A percentile compares a stretch with the other conserved stretches of the same genome.
These are phyloP conservation scores for Tachyglossus aculeatus DNA, from an alignment of 2,797 vertebrate genomes.

Conservation along the genomic window DNA sequence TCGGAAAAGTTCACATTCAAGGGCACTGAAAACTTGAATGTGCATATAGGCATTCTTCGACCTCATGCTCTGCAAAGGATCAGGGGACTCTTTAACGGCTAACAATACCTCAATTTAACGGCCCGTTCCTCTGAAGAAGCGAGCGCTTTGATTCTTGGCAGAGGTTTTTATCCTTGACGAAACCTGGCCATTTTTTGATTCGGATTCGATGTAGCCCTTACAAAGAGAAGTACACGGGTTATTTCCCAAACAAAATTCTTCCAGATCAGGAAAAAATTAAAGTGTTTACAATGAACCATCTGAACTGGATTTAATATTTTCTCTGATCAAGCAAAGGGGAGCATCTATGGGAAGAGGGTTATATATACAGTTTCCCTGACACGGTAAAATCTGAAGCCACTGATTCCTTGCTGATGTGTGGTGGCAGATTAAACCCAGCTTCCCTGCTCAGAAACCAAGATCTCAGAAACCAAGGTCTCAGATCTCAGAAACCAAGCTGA, in stretches of 20 bases:
- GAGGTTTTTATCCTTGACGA: neutral
- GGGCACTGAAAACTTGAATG: too few relatives aligned
- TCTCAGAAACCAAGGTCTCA: neutral
- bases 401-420: slow-evolving; percentile 27
- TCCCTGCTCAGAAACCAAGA: slow-evolving; percentile 11
- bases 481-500: neutral
- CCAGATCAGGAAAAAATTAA: slow-evolving; percentile 14
- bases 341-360: neutral
- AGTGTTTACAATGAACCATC: neutral
- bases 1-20: too few relatives aligned
- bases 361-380: neutral
- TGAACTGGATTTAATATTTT: neutral
- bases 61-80: too few relatives aligned
- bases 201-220: slow-evolving; percentile 6
- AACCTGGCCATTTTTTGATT: neutral
- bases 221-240: neutral
- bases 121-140: neutral
- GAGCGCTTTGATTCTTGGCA: neutral
- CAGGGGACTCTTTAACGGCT: too few relatives aligned
- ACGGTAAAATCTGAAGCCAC: neutral
- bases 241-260: neutral
- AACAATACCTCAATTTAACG: neutral
- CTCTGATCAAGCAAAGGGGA: neutral
- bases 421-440: neutral
- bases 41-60: too few relatives aligned